phyloP scores from a whole-genome alignment of 2,113 vertebrate genomes.

The Carassius auratus region DNA sequence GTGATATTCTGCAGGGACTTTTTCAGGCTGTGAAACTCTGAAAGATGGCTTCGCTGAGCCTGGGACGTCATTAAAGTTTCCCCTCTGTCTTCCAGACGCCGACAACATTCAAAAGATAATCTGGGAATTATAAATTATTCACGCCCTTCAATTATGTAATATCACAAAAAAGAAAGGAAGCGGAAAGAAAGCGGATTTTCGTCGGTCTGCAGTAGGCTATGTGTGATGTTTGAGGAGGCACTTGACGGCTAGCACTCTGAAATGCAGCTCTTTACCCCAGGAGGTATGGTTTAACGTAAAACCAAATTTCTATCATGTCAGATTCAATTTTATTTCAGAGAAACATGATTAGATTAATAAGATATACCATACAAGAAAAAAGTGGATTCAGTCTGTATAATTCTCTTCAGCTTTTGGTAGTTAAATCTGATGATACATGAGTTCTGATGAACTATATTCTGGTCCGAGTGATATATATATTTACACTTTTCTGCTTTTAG shows the following conservation, averaged over 20 bases:
- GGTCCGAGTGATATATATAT: not conserved
- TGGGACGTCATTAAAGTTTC: conserved; percentile 39
- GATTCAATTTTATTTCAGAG: not conserved
- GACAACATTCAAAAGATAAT: conserved; percentile 39
- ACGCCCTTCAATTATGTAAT: conserved; percentile 45
- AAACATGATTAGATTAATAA: not conserved
- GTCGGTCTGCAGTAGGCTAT: not conserved
- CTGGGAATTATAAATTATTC: conserved; percentile 45
- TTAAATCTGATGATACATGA: not conserved
- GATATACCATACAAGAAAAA: not conserved
- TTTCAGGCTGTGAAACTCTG: conserved; percentile 28
- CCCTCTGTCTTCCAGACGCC: conserved; percentile 15
- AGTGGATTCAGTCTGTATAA: not conserved
- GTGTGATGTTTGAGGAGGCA: conserved; percentile 9
- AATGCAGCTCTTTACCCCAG: not conserved
- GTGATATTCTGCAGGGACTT: conserved; percentile 24
- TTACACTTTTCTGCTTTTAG: conserved; percentile 9
- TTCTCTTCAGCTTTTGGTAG: not conserved
- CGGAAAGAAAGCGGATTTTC: conserved; percentile 22
- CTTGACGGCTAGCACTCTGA: not conserved
- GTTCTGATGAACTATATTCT: not conserved
- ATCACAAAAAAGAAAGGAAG: conserved; percentile 30
- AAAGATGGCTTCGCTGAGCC: conserved; percentile 23
- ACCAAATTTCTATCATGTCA: not conserved
- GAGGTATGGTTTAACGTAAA: conserved; percentile 14